Evolutionary conservation across 2,888 invertebrate genomes (phyloP).

Genomic region (Adelphocoris suturalis): DNA sequence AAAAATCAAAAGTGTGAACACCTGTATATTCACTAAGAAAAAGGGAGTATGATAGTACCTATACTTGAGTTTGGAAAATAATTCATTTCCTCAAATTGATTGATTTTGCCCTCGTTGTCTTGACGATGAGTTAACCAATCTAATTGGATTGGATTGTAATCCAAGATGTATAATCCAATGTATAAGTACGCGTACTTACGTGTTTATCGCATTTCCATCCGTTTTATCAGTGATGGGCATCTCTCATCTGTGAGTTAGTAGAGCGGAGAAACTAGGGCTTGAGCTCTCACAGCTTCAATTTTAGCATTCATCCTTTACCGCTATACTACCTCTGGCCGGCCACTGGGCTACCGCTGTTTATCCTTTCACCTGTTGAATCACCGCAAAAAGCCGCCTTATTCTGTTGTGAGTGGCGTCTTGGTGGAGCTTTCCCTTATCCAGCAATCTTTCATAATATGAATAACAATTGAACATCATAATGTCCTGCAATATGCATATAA

Average conservation of each 20-base stretch:
- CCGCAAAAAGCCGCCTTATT: background rate
- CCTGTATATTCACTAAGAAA: too few relatives aligned
- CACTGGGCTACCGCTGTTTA: background rate
- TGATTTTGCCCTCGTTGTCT: too few relatives aligned
- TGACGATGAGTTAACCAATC: too few relatives aligned
- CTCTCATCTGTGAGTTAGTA: constrained; percentile 18
- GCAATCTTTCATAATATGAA: background rate
- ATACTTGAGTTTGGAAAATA: too few relatives aligned
- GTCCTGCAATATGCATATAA: too few relatives aligned
- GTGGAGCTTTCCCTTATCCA: background rate
- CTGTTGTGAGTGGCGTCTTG: background rate
- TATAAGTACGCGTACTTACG: background rate
- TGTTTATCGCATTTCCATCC: background rate
- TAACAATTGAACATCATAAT: too few relatives aligned
- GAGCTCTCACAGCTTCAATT: constrained; percentile 44
- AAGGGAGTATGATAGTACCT: too few relatives aligned
- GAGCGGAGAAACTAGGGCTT: constrained; percentile 43
- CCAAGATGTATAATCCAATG: too few relatives aligned
- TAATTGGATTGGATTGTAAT: too few relatives aligned
- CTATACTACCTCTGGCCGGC: background rate
- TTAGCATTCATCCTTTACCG: background rate
- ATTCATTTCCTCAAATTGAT: too few relatives aligned
- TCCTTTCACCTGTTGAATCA: constrained; percentile 16
- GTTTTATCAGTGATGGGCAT: background rate
- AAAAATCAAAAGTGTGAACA: too few relatives aligned